A percentile compares a stretch with the other conserved stretches of the same genome.
Conservation (phyloP, 64 coral and sea anemone genomes). For the Pachyseris speciosa region DNA sequence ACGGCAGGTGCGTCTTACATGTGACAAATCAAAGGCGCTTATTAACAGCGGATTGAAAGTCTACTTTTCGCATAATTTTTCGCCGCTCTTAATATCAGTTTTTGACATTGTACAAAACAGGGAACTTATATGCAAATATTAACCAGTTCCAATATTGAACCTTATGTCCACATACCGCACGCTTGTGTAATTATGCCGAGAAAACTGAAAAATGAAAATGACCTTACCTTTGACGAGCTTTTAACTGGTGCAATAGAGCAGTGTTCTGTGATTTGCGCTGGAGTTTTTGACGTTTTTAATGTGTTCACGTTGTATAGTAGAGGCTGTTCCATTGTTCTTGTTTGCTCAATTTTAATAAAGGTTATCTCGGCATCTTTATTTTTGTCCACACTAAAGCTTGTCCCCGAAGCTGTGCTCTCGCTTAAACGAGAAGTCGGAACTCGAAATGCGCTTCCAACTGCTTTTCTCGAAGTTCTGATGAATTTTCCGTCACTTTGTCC, state of each 20-base stretch:
- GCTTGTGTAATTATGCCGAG: slow-evolving; percentile 22
- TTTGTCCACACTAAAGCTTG: not conserved
- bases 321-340: slow-evolving; percentile 22
- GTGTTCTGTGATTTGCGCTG: slow-evolving; percentile 1
- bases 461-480: not conserved
- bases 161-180: slow-evolving; percentile 10
- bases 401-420: not conserved
- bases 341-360: slow-evolving; percentile 39
- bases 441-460: not conserved
- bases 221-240: slow-evolving; percentile 26
- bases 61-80: slow-evolving; percentile 34
- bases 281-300: not conserved
- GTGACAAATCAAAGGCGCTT: slow-evolving; percentile 5
- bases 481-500: not conserved
- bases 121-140: slow-evolving; percentile 60
- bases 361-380: slow-evolving; percentile 5
- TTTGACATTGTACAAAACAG: not conserved
- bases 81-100: not conserved
- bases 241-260: not conserved
- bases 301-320: slow-evolving; percentile 17
- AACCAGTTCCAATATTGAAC: slow-evolving; percentile 36
- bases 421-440: not conserved
- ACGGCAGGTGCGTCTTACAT: not conserved
- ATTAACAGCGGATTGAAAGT: not conserved
- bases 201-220: not conserved